These are phyloP conservation scores for Urocolius indicus DNA, from an alignment of 2,113 vertebrate species.

Conservation along the genomic window DNA sequence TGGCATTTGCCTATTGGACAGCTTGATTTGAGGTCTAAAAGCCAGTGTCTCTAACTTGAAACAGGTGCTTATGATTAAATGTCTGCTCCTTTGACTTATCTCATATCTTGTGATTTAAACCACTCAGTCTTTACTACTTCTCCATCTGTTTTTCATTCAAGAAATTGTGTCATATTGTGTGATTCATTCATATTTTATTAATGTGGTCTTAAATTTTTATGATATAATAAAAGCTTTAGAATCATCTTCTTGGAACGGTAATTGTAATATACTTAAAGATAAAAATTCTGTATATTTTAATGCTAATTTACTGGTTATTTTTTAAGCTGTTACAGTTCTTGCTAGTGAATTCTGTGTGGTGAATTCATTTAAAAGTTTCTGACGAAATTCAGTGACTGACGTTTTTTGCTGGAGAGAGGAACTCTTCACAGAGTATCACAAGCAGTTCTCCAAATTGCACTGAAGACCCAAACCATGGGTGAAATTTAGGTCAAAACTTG, in stretches of 20 bases:
- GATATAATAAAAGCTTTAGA: constrained; percentile 45
- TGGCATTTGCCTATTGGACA: not conserved
- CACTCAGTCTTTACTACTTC: constrained; percentile 6
- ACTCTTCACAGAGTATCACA: not conserved
- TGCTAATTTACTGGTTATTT: not conserved
- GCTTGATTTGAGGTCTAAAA: not conserved
- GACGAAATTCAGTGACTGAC: accelerated
- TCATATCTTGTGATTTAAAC: constrained; percentile 26
- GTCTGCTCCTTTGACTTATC: not conserved
- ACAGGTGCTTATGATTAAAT: not conserved
- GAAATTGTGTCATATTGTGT: constrained; percentile 34
- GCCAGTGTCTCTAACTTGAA: not conserved
- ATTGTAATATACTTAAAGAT: not conserved
- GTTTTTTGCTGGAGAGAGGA: not conserved
- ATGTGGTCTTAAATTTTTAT: constrained; percentile 32
- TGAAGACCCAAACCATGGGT: not conserved
- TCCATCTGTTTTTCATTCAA: constrained; percentile 63
- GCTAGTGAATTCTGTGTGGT: not conserved
- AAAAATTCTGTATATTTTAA: not conserved
- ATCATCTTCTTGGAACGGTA: not conserved
- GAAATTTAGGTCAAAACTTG: not conserved
- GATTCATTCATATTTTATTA: constrained; percentile 65
- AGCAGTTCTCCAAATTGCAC: not conserved
- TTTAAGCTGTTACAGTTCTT: not conserved
- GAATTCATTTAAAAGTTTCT: not conserved